These are phyloP conservation scores for Bombus confusus DNA, from an alignment of 1,140 invertebrate species.

Conservation along the genomic window DNA sequence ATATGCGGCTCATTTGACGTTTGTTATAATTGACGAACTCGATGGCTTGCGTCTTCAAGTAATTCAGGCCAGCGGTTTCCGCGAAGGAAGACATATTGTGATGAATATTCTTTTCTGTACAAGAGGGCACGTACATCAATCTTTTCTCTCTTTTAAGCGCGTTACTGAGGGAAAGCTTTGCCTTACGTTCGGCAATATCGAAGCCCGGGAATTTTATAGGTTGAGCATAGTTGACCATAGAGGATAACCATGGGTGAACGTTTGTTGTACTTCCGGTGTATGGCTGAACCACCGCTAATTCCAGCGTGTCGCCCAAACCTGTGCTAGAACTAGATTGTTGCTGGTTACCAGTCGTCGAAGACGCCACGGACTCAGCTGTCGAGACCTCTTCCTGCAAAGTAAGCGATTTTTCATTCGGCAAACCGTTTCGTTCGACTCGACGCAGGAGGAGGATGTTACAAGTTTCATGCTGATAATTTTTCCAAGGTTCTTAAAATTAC, in stretches of 20 bases:
- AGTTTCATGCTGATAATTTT: not conserved
- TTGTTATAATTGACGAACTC: slow-evolving; percentile 99
- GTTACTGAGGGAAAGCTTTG: not conserved
- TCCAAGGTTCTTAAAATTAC: slow-evolving; percentile 57
- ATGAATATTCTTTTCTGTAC: slow-evolving; percentile 95
- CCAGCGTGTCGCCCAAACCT: slow-evolving; percentile 85
- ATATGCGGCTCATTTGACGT: slow-evolving; percentile 98
- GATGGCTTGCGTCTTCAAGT: slow-evolving; percentile 97
- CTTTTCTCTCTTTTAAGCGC: not conserved
- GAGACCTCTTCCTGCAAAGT: slow-evolving; percentile 49
- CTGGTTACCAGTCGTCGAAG: slow-evolving; percentile 67
- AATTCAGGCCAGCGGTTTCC: slow-evolving; percentile 96
- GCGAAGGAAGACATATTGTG: slow-evolving; percentile 99
- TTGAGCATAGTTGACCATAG: slow-evolving; percentile 99
- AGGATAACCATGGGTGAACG: slow-evolving; percentile 99
- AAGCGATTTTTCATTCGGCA: not conserved
- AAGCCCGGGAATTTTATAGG: slow-evolving; percentile 99
- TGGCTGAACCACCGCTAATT: slow-evolving; percentile 86
- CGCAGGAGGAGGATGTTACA: not conserved
- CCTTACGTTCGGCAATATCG: slow-evolving; percentile 96
- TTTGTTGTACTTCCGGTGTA: slow-evolving; percentile 99
- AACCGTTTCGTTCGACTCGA: not conserved
- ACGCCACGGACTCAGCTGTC: slow-evolving; percentile 26
- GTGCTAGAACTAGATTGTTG: slow-evolving; percentile 71
- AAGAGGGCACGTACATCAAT: slow-evolving; percentile 18